These are phyloP conservation scores for Garrulus glandarius DNA, from an alignment of 2,797 vertebrate genomes.

Conservation along the genomic window DNA sequence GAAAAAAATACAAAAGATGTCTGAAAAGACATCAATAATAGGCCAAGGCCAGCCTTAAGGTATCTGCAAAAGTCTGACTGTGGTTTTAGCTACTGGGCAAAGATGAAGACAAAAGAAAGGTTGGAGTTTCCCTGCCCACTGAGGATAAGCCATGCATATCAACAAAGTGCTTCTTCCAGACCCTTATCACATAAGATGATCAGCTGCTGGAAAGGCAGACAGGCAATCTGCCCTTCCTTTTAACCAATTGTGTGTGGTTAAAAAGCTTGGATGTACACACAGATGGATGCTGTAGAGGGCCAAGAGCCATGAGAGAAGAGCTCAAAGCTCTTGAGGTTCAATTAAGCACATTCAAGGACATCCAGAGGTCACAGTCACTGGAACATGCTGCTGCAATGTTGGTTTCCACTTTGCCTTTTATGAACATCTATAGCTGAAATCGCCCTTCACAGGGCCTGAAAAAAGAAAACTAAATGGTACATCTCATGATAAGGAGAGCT, in stretches of 20 bases:
- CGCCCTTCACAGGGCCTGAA: neutral
- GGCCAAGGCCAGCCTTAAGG: neutral
- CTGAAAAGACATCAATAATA: neutral
- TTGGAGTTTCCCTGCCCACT: neutral
- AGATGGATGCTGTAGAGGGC: neutral
- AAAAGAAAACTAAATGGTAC: neutral
- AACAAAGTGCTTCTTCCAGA: neutral
- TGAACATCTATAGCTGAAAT: neutral
- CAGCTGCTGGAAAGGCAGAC: neutral
- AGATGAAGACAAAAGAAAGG: neutral
- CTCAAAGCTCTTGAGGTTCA: neutral
- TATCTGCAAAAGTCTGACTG: neutral
- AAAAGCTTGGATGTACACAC: neutral
- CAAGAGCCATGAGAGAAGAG: neutral
- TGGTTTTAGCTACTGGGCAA: neutral
- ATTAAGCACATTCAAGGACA: neutral
- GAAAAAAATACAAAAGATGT: neutral
- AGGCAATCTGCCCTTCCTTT: neutral
- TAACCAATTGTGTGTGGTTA: neutral
- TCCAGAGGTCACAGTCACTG: neutral
- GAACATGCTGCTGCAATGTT: rapidly evolving
- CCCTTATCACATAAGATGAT: neutral
- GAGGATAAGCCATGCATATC: neutral
- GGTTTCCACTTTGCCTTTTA: neutral
- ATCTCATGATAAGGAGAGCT: rapidly evolving